phyloP scores from a whole-genome alignment of 2,113 vertebrate genomes.

The Mola mola region DNA sequence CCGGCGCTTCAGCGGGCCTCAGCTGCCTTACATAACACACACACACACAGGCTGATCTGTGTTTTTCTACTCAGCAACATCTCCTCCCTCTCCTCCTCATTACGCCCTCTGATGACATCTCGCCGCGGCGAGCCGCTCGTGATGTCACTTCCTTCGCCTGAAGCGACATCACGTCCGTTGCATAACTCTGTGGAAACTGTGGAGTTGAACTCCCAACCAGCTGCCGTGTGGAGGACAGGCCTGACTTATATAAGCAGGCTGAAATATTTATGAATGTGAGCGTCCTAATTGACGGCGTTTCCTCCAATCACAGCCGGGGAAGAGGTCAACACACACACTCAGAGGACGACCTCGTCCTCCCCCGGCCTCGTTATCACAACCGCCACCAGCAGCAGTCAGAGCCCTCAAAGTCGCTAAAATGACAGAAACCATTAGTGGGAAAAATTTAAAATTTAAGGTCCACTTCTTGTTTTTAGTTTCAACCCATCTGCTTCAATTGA shows the following conservation, averaged over 20 bases:
- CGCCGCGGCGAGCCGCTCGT: slow-evolving; percentile 38
- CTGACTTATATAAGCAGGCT: slow-evolving; percentile 85
- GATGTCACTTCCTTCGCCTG: slow-evolving; percentile 72
- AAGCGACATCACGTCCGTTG: slow-evolving; percentile 59
- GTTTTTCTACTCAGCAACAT: slow-evolving; percentile 55
- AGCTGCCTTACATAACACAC: slow-evolving; percentile 78
- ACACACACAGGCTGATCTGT: slow-evolving; percentile 38
- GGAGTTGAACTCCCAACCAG: slow-evolving; percentile 10
- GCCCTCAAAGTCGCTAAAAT: too few relatives aligned
- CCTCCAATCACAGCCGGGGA: slow-evolving; percentile 72
- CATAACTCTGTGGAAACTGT: too few relatives aligned
- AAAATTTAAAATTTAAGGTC: too few relatives aligned
- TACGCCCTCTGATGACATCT: slow-evolving; percentile 59
- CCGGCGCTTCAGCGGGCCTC: slow-evolving; percentile 74
- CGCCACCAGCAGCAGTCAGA: too few relatives aligned
- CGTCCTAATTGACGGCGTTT: slow-evolving; percentile 83
- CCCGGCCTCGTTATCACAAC: too few relatives aligned
- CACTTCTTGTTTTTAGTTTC: too few relatives aligned
- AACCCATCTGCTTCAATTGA: too few relatives aligned
- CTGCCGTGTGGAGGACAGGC: slow-evolving; percentile 62
- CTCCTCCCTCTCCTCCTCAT: not conserved
- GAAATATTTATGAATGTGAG: slow-evolving; percentile 86
- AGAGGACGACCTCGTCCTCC: too few relatives aligned
- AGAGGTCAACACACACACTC: slow-evolving; percentile 49
- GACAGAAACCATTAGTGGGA: too few relatives aligned